phyloP scores from a whole-genome alignment of 2,797 vertebrate genomes.

The Avahi laniger region DNA sequence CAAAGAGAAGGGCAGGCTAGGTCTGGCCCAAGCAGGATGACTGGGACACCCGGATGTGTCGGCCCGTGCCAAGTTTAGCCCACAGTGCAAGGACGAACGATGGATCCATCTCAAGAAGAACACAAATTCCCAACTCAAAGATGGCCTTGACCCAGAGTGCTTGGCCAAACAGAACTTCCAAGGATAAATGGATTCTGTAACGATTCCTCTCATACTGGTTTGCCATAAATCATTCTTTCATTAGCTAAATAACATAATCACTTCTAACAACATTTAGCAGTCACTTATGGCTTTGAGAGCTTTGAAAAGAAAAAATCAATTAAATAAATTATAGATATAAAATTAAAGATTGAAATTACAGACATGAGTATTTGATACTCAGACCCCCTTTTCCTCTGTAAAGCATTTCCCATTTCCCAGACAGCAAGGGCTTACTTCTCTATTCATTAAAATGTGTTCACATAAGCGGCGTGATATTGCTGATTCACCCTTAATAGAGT shows the following conservation, averaged over 20 bases:
- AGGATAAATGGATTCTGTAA: slow-evolving; percentile 43
- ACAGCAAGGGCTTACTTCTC: neutral
- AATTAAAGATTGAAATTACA: slow-evolving; percentile 58
- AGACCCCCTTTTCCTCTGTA: neutral
- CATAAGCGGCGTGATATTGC: neutral
- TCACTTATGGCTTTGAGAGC: slow-evolving; percentile 35
- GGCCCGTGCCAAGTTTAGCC: neutral
- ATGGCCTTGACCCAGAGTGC: neutral
- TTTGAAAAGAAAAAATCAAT: slow-evolving; percentile 1
- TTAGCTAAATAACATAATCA: neutral
- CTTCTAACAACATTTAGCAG: slow-evolving; percentile 44
- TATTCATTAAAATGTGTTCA: slow-evolving; percentile 51
- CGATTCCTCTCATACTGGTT: neutral
- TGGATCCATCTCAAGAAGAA: neutral
- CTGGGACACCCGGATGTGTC: neutral
- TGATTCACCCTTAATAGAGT: neutral
- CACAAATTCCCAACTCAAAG: neutral
- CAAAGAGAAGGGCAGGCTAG: neutral
- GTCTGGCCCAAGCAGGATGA: neutral
- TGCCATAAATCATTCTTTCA: slow-evolving; percentile 9
- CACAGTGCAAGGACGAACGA: neutral
- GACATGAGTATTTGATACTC: slow-evolving; percentile 62
- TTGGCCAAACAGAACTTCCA: slow-evolving; percentile 26
- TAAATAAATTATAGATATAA: slow-evolving; percentile 71
- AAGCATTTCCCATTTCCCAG: slow-evolving; percentile 44